phyloP scores from a whole-genome alignment of 2,888 invertebrate species.

The Dryobotodes eremita region DNA sequence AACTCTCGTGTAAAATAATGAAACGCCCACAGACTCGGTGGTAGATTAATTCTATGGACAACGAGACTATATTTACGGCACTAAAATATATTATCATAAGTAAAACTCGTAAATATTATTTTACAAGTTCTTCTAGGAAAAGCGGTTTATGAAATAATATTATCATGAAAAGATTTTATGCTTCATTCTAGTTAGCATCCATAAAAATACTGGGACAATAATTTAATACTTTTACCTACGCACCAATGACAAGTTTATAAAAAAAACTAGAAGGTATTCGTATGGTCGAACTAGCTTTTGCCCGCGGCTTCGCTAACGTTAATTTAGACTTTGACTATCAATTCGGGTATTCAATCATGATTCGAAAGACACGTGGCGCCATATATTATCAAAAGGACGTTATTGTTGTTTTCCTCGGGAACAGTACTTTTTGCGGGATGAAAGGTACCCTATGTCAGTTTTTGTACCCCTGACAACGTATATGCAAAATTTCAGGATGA shows the following conservation, averaged over 20 bases:
- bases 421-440: no score
- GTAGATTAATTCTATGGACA: conserved; percentile 27
- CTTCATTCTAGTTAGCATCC: neutral
- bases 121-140: neutral
- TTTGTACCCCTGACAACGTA: no score
- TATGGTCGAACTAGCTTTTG: no score
- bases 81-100: neutral
- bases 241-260: neutral
- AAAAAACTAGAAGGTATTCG: no score
- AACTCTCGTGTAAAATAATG: neutral
- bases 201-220: neutral
- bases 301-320: no score
- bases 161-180: neutral
- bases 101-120: conserved; percentile 21
- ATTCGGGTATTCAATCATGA: no score
- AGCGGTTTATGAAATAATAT: neutral
- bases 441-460: no score
- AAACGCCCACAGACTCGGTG: conserved; percentile 35
- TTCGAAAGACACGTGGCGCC: no score
- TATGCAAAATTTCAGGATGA: no score
- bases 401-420: no score
- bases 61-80: conserved; percentile 1
- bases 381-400: no score
- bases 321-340: no score
- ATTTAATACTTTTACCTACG: neutral